phyloP scores from a whole-genome alignment of 2,888 invertebrate species.

The Diarsia mendica region DNA sequence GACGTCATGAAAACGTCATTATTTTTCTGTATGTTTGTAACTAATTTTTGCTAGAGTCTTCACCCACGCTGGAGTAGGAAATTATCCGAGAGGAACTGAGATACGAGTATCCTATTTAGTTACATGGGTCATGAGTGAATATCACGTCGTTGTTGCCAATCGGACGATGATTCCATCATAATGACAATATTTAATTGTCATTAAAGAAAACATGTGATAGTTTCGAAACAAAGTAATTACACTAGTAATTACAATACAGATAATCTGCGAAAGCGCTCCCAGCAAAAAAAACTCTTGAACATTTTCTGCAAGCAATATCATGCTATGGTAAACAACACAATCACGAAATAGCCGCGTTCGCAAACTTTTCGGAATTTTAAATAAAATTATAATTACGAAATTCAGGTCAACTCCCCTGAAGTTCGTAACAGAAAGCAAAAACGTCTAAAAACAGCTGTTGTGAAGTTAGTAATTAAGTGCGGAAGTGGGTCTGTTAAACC shows the following conservation, averaged over 20 bases:
- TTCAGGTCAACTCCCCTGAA: conserved; percentile 38
- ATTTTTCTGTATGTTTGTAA: not conserved
- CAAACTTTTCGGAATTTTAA: conserved; percentile 40
- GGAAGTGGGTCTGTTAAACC: conserved; percentile 53
- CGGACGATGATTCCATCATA: not conserved
- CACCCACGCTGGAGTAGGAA: too few relatives aligned
- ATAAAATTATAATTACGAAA: conserved; percentile 60
- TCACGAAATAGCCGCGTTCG: conserved; percentile 11
- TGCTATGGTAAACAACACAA: conserved; percentile 32
- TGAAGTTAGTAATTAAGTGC: conserved; percentile 59
- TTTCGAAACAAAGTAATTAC: not conserved
- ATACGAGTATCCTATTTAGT: not conserved
- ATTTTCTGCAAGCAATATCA: conserved; percentile 16
- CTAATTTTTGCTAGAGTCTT: too few relatives aligned
- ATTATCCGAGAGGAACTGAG: not conserved
- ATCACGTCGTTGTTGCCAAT: not conserved
- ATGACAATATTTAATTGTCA: not conserved
- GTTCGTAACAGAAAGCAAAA: conserved; percentile 56
- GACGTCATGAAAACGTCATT: not conserved
- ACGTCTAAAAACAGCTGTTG: conserved; percentile 60
- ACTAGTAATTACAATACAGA: not conserved
- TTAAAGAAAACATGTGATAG: not conserved
- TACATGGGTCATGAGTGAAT: too few relatives aligned
- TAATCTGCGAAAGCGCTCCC: not conserved
- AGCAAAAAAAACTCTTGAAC: not conserved